Percentiles rank a stretch among this genome's conserved stretches.
Conservation (phyloP, 1,140 invertebrate genomes). For the Bombus breviceps region DNA sequence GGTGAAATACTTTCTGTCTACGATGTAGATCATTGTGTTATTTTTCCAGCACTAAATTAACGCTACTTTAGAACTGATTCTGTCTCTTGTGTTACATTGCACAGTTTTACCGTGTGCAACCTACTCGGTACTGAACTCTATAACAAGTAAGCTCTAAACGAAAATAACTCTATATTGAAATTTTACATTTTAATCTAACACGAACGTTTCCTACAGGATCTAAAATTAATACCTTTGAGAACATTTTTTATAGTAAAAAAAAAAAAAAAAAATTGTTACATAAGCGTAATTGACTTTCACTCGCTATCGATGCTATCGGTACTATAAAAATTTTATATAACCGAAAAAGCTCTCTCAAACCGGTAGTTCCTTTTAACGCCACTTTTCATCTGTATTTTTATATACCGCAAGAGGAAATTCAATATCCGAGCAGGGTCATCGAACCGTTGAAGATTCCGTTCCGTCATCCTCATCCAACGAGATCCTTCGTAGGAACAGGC, state of each 20-base stretch:
- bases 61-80: not conserved
- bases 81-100: too few relatives aligned
- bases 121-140: too few relatives aligned
- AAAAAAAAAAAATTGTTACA: not conserved
- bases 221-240: too few relatives aligned
- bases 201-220: not conserved
- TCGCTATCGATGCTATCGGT: not conserved
- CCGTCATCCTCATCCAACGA: slow-evolving; percentile 24
- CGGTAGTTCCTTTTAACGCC: not conserved
- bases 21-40: not conserved
- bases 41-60: not conserved
- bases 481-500: slow-evolving; percentile 3
- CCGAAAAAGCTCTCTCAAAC: not conserved
- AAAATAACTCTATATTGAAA: not conserved
- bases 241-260: not conserved
- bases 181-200: not conserved
- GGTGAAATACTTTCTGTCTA: not conserved
- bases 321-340: not conserved
- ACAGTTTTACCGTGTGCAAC: too few relatives aligned
- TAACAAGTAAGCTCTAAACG: too few relatives aligned
- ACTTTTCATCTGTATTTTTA: not conserved
- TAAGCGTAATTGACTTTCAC: not conserved
- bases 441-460: slow-evolving; percentile 43
- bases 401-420: not conserved
- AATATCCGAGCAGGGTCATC: not conserved